phyloP scores from a whole-genome alignment of 2,113 vertebrate species.

The Lathamus discolor region DNA sequence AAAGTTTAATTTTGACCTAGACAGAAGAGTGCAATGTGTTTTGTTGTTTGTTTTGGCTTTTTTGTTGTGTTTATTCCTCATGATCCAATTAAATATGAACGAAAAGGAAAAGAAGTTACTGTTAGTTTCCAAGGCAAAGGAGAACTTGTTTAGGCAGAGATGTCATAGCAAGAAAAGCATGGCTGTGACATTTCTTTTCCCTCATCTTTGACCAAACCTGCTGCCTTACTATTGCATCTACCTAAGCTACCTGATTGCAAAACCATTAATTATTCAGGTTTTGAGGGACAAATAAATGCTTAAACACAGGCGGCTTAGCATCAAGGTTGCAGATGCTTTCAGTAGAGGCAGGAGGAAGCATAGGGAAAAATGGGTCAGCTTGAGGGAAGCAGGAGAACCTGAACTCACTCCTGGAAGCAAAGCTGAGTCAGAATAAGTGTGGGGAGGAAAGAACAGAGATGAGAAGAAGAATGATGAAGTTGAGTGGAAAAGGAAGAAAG shows the following conservation, averaged over 20 bases:
- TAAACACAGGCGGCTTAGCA: background rate
- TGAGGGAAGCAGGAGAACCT: accelerated
- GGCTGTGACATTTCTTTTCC: background rate
- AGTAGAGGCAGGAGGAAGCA: background rate
- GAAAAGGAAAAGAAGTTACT: background rate
- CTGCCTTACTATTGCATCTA: background rate
- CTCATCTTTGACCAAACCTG: background rate
- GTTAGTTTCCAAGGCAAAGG: background rate
- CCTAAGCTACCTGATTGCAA: background rate
- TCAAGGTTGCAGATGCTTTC: background rate
- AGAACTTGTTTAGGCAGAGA: background rate
- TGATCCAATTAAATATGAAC: background rate
- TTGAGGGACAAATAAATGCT: background rate
- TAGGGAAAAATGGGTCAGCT: background rate
- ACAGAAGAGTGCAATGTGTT: background rate
- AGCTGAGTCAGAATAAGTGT: background rate
- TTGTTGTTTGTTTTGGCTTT: background rate
- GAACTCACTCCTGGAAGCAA: background rate
- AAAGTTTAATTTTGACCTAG: background rate
- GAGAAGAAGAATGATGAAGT: background rate
- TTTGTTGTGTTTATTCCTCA: background rate
- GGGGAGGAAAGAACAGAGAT: background rate
- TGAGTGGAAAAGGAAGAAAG: background rate
- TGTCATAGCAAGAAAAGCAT: background rate
- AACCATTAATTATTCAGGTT: background rate